phyloP scores from a whole-genome alignment of 92 coral and sea anemone species.

The Montipora capitata region DNA sequence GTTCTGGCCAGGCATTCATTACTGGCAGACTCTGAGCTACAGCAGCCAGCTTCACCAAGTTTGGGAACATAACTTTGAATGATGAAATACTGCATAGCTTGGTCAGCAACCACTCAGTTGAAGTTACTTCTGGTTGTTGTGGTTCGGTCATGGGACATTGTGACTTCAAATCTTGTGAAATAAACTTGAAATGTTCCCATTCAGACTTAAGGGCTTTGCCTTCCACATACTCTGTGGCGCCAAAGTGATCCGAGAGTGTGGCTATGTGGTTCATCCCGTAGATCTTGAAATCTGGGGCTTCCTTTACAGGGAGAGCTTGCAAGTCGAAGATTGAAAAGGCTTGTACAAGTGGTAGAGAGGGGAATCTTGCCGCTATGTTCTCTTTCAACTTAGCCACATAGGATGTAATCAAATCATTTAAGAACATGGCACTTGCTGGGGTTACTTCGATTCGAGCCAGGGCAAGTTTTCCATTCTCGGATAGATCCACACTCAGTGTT shows the following conservation, averaged over 20 bases:
- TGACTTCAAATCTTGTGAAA: constrained; percentile 65
- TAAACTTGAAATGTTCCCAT: constrained; percentile 40
- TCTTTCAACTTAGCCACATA: constrained; percentile 62
- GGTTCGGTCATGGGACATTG: constrained; percentile 48
- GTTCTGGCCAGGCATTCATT: constrained; percentile 68
- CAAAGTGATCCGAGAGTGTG: constrained; percentile 59
- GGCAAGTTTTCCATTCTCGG: constrained; percentile 53
- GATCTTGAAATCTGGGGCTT: constrained; percentile 53
- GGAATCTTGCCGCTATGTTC: constrained; percentile 71
- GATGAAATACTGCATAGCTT: constrained; percentile 61
- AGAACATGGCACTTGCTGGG: constrained; percentile 46
- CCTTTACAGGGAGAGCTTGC: constrained; percentile 63
- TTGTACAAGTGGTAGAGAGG: constrained; percentile 28
- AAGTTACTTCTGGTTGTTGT: constrained; percentile 33
- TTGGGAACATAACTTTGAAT: constrained; percentile 50
- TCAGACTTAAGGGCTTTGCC: constrained; percentile 50
- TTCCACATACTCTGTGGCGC: constrained; percentile 59
- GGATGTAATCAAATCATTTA: constrained; percentile 35
- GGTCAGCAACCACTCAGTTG: constrained; percentile 73
- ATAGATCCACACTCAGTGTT: constrained; percentile 55
- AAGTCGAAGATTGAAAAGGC: too few relatives aligned
- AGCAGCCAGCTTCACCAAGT: constrained; percentile 63
- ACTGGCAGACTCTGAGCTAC: constrained; percentile 55
- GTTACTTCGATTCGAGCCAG: constrained; percentile 58
- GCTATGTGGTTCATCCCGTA: constrained; percentile 57